Evolutionary conservation across 2,888 invertebrate species (phyloP).

Genomic region (Drosophila incognita): DNA sequence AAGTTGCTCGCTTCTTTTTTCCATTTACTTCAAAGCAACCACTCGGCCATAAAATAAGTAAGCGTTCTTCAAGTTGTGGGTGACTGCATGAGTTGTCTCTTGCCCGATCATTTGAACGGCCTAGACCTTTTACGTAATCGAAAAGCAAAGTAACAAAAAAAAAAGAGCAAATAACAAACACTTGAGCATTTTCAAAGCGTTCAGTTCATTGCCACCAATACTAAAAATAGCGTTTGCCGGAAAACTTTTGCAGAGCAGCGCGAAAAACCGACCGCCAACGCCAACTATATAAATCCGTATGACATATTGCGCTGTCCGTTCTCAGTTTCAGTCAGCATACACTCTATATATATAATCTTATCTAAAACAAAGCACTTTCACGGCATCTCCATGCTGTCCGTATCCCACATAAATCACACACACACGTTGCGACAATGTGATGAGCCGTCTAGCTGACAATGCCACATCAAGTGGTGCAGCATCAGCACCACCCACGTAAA

Average conservation of each 20-base stretch:
- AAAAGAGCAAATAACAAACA: slow-evolving; percentile 1
- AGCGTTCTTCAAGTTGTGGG: slow-evolving; percentile 34
- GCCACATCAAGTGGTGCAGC: slow-evolving; percentile 64
- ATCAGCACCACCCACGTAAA: slow-evolving; percentile 60
- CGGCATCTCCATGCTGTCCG: slow-evolving; percentile 42
- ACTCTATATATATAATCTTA: slow-evolving; percentile 69
- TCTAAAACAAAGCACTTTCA: slow-evolving; percentile 76
- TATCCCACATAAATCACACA: slow-evolving; percentile 62
- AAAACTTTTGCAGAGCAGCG: slow-evolving; percentile 61
- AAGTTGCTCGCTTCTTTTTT: neutral
- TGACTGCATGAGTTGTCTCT: slow-evolving; percentile 15
- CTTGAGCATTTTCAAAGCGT: slow-evolving; percentile 37
- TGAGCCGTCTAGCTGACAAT: slow-evolving; percentile 68
- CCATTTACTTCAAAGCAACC: slow-evolving; percentile 9
- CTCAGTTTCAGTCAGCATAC: slow-evolving; percentile 18
- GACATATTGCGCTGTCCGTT: slow-evolving; percentile 69
- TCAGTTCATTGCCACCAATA: slow-evolving; percentile 73
- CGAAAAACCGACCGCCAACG: slow-evolving; percentile 34
- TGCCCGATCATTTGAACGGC: slow-evolving; percentile 36
- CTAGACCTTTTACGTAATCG: slow-evolving; percentile 73
- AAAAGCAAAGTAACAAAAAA: neutral
- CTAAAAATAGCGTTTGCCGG: slow-evolving; percentile 55
- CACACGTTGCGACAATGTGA: slow-evolving; percentile 36
- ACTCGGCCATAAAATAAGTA: slow-evolving; percentile 26
- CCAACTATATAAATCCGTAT: slow-evolving; percentile 72